A percentile compares a stretch with the other conserved stretches of the same genome.
These are phyloP conservation scores for Parnassius apollo DNA, from an alignment of 2,888 invertebrate species.

Conservation along the genomic window DNA sequence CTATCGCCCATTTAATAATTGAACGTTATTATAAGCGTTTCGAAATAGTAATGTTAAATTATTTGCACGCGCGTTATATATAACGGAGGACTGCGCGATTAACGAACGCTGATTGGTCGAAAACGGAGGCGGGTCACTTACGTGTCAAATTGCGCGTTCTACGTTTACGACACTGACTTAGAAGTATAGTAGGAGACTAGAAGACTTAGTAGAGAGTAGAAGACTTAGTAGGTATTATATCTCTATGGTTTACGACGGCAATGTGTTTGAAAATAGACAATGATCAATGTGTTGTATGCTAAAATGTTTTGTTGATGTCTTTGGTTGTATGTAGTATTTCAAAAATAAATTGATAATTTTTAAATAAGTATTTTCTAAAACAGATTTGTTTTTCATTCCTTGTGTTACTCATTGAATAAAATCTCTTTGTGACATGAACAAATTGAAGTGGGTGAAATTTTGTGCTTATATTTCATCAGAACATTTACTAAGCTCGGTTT, in stretches of 20 bases:
- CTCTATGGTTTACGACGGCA: no score
- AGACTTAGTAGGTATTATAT: no score
- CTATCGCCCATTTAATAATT: slow-evolving; percentile 75
- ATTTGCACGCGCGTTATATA: slow-evolving; percentile 55
- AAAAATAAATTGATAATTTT: no score
- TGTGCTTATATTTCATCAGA: slow-evolving; percentile 45
- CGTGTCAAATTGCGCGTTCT: slow-evolving; percentile 21
- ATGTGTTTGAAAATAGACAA: no score
- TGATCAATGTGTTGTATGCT: no score
- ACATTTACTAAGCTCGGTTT: slow-evolving; percentile 50
- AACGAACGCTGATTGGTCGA: slow-evolving; percentile 62
- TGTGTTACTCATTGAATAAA: slow-evolving; percentile 8
- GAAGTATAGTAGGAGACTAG: no score
- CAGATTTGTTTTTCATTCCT: slow-evolving; percentile 42
- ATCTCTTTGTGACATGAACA: slow-evolving; percentile 15
- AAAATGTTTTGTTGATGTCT: no score
- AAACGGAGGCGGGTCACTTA: slow-evolving; percentile 68
- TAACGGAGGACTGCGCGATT: slow-evolving; percentile 59
- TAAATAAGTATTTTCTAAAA: slow-evolving; percentile 17
- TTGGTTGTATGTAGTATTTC: no score
- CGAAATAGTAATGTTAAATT: slow-evolving; percentile 47
- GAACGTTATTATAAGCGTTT: slow-evolving; percentile 39
- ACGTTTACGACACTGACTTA: no score
- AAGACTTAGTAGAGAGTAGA: no score
- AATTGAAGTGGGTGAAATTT: slow-evolving; percentile 30